Percentiles rank a stretch among this genome's conserved stretches.
Evolutionary conservation across 2,888 invertebrate species (phyloP).

Genomic region (Xylocampa areola): DNA sequence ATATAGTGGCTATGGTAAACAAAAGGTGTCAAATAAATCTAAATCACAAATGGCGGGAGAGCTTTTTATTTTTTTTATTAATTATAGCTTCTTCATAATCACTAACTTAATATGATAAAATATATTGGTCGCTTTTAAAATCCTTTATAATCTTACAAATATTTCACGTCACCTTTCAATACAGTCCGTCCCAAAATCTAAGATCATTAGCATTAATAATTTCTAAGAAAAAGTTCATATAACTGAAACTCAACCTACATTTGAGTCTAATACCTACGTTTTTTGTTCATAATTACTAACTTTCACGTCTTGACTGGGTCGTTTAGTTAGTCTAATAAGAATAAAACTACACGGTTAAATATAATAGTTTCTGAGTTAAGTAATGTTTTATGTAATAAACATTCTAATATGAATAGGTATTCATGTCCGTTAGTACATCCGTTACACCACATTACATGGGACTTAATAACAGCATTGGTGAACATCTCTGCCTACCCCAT

Average conservation of each 20-base stretch:
- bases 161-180: not conserved
- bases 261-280: constrained; percentile 17
- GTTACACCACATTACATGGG: constrained; percentile 2
- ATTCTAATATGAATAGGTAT: constrained; percentile 11
- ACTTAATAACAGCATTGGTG: too few relatives aligned
- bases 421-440: constrained; percentile 12
- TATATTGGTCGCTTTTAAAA: too few relatives aligned
- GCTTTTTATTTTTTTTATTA: too few relatives aligned
- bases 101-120: too few relatives aligned
- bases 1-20: too few relatives aligned
- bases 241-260: constrained; percentile 41
- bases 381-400: constrained; percentile 25
- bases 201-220: constrained; percentile 32
- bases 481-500: too few relatives aligned
- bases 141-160: too few relatives aligned
- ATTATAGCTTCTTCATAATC: too few relatives aligned
- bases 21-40: too few relatives aligned
- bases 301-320: constrained; percentile 43
- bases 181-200: constrained; percentile 6
- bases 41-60: too few relatives aligned
- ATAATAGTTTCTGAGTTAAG: constrained; percentile 1
- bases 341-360: constrained; percentile 3
- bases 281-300: constrained; percentile 43
- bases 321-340: constrained; percentile 1
- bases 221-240: constrained; percentile 28